Percentiles rank a stretch among this genome's conserved stretches.
Conservation (phyloP, 1,140 invertebrate genomes). For the Trichogramma pretiosum region DNA sequence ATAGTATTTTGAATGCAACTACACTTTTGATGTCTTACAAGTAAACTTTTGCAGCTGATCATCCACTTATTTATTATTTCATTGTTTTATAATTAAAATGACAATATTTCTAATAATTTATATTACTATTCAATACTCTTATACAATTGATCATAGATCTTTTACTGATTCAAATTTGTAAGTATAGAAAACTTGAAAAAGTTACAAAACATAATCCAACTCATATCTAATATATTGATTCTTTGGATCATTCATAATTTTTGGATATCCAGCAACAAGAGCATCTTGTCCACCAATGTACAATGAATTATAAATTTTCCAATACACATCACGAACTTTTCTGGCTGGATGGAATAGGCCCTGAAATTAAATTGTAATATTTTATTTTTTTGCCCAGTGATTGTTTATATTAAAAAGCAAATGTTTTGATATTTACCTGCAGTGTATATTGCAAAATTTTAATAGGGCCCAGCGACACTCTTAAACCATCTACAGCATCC, state of each 20-base stretch:
- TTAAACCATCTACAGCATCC: slow-evolving; percentile 94
- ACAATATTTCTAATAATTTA: too few species aligned
- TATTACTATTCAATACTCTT: too few species aligned
- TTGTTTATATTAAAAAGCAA: background rate
- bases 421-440: slow-evolving; percentile 55
- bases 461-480: slow-evolving; percentile 91
- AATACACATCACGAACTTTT: slow-evolving; percentile 98
- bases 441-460: slow-evolving; percentile 94
- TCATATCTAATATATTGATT: slow-evolving; percentile 95
- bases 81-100: too few species aligned
- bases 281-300: slow-evolving; percentile 99
- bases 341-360: slow-evolving; percentile 97
- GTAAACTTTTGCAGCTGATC: too few species aligned
- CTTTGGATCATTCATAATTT: slow-evolving; percentile 89
- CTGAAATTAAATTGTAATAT: slow-evolving; percentile 50
- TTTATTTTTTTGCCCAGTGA: too few species aligned
- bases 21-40: too few species aligned
- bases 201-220: slow-evolving; percentile 88
- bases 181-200: background rate
- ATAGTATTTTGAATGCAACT: too few species aligned
- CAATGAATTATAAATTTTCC: slow-evolving; percentile 99
- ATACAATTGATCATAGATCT: too few species aligned
- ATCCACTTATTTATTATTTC: too few species aligned
- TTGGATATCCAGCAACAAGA: slow-evolving; percentile 93
- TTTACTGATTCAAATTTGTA: too few species aligned